A percentile compares a stretch with the other conserved stretches of the same genome.
Conservation (phyloP, 1,140 invertebrate genomes). For the Drosophila obscura region DNA sequence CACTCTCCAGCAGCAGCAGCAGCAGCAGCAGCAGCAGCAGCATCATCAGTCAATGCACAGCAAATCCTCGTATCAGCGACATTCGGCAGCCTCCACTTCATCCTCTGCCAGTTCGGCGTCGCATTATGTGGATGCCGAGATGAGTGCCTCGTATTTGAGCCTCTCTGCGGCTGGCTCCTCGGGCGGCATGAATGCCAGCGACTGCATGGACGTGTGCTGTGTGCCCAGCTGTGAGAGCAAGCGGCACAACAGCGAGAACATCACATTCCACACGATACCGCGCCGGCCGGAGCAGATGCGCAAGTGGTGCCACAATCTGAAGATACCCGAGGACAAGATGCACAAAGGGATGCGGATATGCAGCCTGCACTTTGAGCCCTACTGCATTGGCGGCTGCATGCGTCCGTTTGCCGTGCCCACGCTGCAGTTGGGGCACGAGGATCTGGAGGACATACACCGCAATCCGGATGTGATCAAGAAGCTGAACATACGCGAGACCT, state of each 20-base stretch:
- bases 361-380: constrained; percentile 74
- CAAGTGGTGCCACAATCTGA: constrained; percentile 80
- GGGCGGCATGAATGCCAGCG: constrained; percentile 50
- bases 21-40: constrained; percentile 19
- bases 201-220: constrained; percentile 74
- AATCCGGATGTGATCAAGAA: constrained; percentile 83
- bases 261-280: constrained; percentile 81
- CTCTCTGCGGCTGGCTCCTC: constrained; percentile 25
- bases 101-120: constrained; percentile 69
- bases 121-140: constrained; percentile 64
- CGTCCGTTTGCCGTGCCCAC: constrained; percentile 80
- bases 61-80: constrained; percentile 59
- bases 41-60: constrained; percentile 26
- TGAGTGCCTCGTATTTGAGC: constrained; percentile 51
- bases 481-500: constrained; percentile 77
- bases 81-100: constrained; percentile 66
- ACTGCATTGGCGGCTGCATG: constrained; percentile 82
- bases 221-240: constrained; percentile 77
- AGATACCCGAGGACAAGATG: constrained; percentile 72
- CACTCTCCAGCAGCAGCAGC: constrained; percentile 36
- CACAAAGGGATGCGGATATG: constrained; percentile 79
- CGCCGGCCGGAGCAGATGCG: constrained; percentile 74
- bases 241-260: constrained; percentile 74
- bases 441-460: constrained; percentile 66
- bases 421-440: constrained; percentile 71